Base-by-base conservation (phyloP, 2,797 vertebrate species). In the Oreochromis mossambicus region DNA sequence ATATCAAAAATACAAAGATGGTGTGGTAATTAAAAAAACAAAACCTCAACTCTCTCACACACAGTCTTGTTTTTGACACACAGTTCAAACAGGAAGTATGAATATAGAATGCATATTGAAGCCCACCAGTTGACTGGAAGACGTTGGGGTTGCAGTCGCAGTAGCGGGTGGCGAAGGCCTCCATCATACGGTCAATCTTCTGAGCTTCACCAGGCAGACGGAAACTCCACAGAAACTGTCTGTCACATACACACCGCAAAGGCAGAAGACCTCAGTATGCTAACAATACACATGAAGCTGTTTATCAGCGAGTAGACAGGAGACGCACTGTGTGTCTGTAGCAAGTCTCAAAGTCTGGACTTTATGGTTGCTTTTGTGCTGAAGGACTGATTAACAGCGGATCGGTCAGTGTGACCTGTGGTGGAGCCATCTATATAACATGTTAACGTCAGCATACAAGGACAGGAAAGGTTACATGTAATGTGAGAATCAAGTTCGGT, bases 151-250 rank as follows among this genome's bases (percentile, higher is more conserved):
- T 99, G 86, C 98, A 98, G 83, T 97, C 94, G 54, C 98, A 99
- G 94, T 99, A 99, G 50, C 97, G 96, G 1, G 87, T 95, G 26
- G 98, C 98, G n/a, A 99, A 99, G 7, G 97, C 95, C 80, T 99
- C 98, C 98, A 99, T 99, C 98, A 98, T 98, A n/a, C 98, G 96
- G 86, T 98, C 98, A 2, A 99, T 99, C 95, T 99, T 99, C 96
- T 99, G 98, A 0, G 98, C 98, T 87, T 99, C 98, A 0, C 98
- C 98, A 0, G 98, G 98, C 79, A 99, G 95, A 68, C 98, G 97
- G 92, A 99, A 98, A 84, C 98, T 98, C 98, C 98, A 99, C 29
- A 99, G 93, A 85, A 98, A 99, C 94, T 98, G 98, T 79, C 98
- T 98, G 86, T 83, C 38, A 73, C 61, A 85, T 1, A 24, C 43